A percentile compares a stretch with the other conserved stretches of the same genome.
Evolutionary conservation across 2,888 invertebrate genomes (phyloP).

Genomic region (Drepanosiphum platanoidis): DNA sequence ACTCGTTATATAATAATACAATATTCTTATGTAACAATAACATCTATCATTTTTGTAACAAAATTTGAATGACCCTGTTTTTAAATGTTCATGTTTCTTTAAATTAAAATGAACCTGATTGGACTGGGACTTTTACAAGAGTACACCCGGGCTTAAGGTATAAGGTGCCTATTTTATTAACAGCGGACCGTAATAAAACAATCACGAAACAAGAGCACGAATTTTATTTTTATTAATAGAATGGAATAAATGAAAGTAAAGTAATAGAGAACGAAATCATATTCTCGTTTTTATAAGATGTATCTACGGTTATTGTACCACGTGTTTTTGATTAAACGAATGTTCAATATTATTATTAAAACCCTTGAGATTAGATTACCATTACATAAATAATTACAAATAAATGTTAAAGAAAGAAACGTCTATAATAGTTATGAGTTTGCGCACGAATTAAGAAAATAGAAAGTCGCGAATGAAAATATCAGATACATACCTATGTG

Average conservation of each 20-base stretch:
- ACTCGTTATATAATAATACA: neutral
- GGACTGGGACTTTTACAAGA: too few species aligned
- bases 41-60: neutral
- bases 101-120: conserved; percentile 26
- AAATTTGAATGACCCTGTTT: neutral
- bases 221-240: conserved; percentile 25
- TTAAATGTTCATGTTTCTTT: neutral
- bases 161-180: conserved; percentile 22
- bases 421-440: neutral
- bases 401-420: neutral
- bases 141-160: too few species aligned
- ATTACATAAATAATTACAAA: neutral
- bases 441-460: neutral
- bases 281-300: conserved; percentile 21
- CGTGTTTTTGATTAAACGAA: neutral
- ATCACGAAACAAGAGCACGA: conserved; percentile 38
- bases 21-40: neutral
- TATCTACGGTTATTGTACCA: neutral
- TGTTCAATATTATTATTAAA: neutral
- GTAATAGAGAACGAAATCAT: conserved; percentile 9
- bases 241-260: conserved; percentile 18
- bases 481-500: neutral
- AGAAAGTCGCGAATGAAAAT: neutral
- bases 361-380: neutral
- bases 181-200: conserved; percentile 17